Percentiles rank a stretch among this genome's conserved stretches.
These are phyloP conservation scores for Myrmecophaga tridactyla DNA, from an alignment of 2,113 vertebrate species.

Conservation along the genomic window DNA sequence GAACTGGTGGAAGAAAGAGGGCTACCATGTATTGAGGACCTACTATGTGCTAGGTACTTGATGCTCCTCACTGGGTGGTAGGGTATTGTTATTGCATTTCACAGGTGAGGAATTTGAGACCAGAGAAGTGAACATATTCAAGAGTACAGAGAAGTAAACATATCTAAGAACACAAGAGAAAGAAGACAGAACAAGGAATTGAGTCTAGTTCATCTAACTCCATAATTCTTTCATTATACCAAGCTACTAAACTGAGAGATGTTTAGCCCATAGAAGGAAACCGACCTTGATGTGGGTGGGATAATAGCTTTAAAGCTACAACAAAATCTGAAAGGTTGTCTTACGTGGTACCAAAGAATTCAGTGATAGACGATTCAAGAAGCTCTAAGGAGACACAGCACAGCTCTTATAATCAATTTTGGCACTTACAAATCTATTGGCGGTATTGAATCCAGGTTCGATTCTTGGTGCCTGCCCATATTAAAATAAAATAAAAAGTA, in stretches of 20 bases:
- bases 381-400: neutral
- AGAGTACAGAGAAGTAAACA: neutral
- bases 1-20: neutral
- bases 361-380: neutral
- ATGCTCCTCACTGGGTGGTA: neutral
- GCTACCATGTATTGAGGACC: neutral
- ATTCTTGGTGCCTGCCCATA: too few species aligned
- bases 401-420: neutral
- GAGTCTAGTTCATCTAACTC: neutral
- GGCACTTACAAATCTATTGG: neutral
- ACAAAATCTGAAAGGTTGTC: neutral
- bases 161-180: neutral
- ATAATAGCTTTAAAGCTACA: neutral
- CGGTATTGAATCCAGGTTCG: too few species aligned
- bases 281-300: neutral
- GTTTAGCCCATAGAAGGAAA: neutral
- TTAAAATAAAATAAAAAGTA: conserved; percentile 17
- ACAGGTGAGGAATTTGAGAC: neutral
- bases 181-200: neutral
- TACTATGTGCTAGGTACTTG: neutral
- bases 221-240: neutral
- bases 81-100: neutral
- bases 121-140: neutral
- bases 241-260: neutral
- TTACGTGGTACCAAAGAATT: neutral